Percentiles rank a stretch among this genome's conserved stretches.
phyloP scores from a whole-genome alignment of 2,888 invertebrate genomes.

The Pristionchus arcanus region DNA sequence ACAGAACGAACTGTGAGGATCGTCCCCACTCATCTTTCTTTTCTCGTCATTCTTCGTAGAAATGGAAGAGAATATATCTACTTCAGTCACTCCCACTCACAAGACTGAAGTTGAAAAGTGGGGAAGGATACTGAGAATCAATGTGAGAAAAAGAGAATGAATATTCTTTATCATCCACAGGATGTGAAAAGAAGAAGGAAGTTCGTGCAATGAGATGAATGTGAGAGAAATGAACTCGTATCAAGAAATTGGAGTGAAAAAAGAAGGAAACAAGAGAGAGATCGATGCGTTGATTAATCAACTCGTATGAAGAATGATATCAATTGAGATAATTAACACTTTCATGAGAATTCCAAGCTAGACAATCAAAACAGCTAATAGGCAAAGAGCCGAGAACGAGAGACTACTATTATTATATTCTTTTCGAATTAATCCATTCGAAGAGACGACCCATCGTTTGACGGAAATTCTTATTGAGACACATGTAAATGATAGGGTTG shows the following conservation, averaged over 20 bases:
- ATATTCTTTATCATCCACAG: slow-evolving; percentile 22
- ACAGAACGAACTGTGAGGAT: not conserved
- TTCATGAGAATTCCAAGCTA: not conserved
- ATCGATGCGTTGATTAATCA: slow-evolving; percentile 24
- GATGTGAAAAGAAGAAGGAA: slow-evolving; percentile 10
- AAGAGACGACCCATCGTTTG: slow-evolving; percentile 65
- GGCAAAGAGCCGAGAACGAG: not conserved
- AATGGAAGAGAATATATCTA: not conserved
- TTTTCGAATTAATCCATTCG: slow-evolving; percentile 12
- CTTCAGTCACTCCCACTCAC: not conserved
- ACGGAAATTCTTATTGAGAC: slow-evolving; percentile 72
- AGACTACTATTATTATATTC: not conserved
- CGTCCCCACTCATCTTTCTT: not conserved
- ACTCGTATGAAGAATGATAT: slow-evolving; percentile 22
- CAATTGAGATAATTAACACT: slow-evolving; percentile 13
- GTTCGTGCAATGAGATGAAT: slow-evolving; percentile 18
- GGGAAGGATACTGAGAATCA: not conserved
- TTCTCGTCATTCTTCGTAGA: not conserved
- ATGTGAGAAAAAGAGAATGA: not conserved
- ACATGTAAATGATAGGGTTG: slow-evolving; percentile 74
- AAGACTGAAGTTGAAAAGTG: not conserved
- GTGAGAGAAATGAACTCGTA: slow-evolving; percentile 36
- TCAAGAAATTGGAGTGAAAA: not conserved
- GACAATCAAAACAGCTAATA: slow-evolving; percentile 11
- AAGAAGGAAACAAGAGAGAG: not conserved